Evolutionary conservation across 2,888 invertebrate species (phyloP).

Genomic region (Agrochola macilenta): DNA sequence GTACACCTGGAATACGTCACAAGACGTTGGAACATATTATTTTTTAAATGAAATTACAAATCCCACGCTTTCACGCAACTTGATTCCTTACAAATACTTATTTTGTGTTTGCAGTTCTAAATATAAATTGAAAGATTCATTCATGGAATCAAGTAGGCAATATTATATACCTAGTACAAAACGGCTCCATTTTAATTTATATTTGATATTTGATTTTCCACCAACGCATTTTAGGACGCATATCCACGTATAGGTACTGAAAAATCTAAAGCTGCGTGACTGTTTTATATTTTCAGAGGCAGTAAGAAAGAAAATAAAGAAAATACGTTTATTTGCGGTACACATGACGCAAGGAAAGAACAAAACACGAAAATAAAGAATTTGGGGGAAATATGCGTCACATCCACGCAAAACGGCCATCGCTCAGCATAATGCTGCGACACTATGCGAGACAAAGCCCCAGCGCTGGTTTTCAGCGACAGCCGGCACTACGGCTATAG

Average conservation of each 20-base stretch:
- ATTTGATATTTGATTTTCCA: constrained; percentile 15
- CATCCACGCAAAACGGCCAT: too few relatives aligned
- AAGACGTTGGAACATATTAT: constrained; percentile 24
- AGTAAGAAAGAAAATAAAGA: neutral
- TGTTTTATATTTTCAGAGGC: too few relatives aligned
- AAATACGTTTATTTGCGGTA: too few relatives aligned
- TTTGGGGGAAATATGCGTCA: too few relatives aligned
- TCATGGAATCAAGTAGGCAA: constrained; percentile 2
- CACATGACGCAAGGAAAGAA: too few relatives aligned
- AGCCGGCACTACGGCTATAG: too few relatives aligned
- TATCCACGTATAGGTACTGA: too few relatives aligned
- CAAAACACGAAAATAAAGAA: too few relatives aligned
- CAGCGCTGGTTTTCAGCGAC: too few relatives aligned
- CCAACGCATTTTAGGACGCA: constrained; percentile 7
- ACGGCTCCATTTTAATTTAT: neutral
- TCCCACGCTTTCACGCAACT: constrained; percentile 39
- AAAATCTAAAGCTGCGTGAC: neutral
- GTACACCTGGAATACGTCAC: constrained; percentile 21
- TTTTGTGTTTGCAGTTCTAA: constrained; percentile 14
- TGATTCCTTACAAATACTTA: constrained; percentile 9
- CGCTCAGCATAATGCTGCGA: too few relatives aligned
- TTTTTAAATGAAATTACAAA: constrained; percentile 25
- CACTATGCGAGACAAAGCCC: too few relatives aligned
- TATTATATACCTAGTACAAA: neutral
- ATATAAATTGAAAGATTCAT: constrained; percentile 19